phyloP scores from a whole-genome alignment of 2,888 invertebrate genomes.

The Sturmia bella region DNA sequence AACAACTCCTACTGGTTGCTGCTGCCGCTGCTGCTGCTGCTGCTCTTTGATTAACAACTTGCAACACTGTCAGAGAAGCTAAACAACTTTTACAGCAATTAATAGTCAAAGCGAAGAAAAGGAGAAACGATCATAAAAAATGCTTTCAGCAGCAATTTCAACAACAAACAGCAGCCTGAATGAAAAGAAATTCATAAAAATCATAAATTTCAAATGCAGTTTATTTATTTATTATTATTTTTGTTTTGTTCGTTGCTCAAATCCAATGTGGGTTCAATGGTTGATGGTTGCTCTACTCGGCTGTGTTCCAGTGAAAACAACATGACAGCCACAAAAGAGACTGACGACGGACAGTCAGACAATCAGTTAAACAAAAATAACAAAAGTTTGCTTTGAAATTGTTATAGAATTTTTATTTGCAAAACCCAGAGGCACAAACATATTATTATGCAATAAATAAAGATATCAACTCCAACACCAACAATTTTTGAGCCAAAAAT shows the following conservation, averaged over 20 bases:
- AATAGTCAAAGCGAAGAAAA: slow-evolving; percentile 7
- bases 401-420: slow-evolving; percentile 60
- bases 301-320: slow-evolving; percentile 37
- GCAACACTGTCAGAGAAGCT: neutral
- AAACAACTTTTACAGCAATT: slow-evolving; percentile 63
- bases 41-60: neutral
- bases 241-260: slow-evolving; percentile 10
- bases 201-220: slow-evolving; percentile 36
- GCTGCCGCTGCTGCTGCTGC: neutral
- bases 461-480: slow-evolving; percentile 62
- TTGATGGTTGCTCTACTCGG: slow-evolving; percentile 29
- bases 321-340: slow-evolving; percentile 2
- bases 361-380: slow-evolving; percentile 1
- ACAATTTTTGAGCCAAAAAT: slow-evolving; percentile 11
- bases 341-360: slow-evolving; percentile 2
- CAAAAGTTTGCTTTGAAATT: slow-evolving; percentile 36
- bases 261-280: slow-evolving; percentile 50
- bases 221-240: neutral
- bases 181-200: slow-evolving; percentile 20
- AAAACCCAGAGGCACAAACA: slow-evolving; percentile 58
- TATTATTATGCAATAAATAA: slow-evolving; percentile 70
- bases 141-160: slow-evolving; percentile 18
- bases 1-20: slow-evolving; percentile 30
- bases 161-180: slow-evolving; percentile 28
- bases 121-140: slow-evolving; percentile 14